Evolutionary conservation across 2,888 invertebrate species (phyloP), one percentile per base, ranked within the genome.

Genomic region (Bruchidius siliquastri): DNA sequence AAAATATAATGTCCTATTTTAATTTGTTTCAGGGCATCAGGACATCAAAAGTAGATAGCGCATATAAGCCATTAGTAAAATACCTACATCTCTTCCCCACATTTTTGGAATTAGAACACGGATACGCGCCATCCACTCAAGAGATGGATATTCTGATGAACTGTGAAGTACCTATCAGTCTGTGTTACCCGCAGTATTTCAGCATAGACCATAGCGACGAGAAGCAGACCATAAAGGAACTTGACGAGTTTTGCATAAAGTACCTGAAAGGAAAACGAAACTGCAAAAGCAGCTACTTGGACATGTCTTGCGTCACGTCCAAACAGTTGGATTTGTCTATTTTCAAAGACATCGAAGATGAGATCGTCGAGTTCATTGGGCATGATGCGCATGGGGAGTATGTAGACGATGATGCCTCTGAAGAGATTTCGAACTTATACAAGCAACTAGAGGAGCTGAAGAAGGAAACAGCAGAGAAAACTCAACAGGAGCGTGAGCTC

Each of bases 71-170:
- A 18, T 71, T 80, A 77, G 77, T 82, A 68, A 70, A 82, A 82
- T 87, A 86, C 83, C 80, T 86, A 79, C 87, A 89, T 86, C 87
- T 89, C 83, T 88, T 84, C 83, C 90, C 90, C 82, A 84, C 85
- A 78, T 90, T 89, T 86, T 83, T 81, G 76, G 89, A 88, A 85
- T 85, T 90, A 76, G 90, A 90, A 87, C 76, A 72, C 80, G 89
- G 88, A 79, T 70, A 80, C n/a, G 82, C 80, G 20, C 83, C 84
- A 30, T 83, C 79, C 71, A 73, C 79, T 0, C 71, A 71, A n/a
- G 83, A 84, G 77, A 80, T 82, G 78, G 76, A 80, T 22, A 21
- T 73, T 18, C 73, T 77, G 20, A 30, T 74, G 68, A 75, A 78
- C 21, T 75, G 73, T 71, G 71, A 75, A n/a, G 73, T 79, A 21